phyloP scores from a whole-genome alignment of 2,797 vertebrate species.

The Myioborus miniatus region DNA sequence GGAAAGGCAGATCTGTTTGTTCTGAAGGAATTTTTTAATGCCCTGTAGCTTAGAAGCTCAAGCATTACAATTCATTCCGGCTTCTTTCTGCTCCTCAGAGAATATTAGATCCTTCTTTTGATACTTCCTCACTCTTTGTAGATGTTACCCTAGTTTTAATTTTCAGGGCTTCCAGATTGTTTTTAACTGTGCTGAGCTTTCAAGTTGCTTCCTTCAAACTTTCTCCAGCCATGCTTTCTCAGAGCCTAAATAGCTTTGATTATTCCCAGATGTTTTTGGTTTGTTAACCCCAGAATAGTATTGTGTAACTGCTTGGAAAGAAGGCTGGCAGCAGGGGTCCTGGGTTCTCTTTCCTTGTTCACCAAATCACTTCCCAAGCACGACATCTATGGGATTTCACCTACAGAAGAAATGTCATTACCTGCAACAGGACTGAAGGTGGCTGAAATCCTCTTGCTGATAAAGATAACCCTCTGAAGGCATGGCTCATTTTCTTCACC shows the following conservation, averaged over 20 bases:
- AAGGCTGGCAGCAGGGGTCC: neutral
- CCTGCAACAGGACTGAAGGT: neutral
- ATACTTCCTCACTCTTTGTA: conserved; percentile 36
- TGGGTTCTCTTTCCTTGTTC: neutral
- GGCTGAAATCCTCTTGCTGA: neutral
- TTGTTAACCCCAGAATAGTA: conserved; percentile 14
- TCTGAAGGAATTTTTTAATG: conserved; percentile 33
- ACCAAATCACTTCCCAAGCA: neutral
- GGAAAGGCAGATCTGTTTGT: conserved; percentile 22
- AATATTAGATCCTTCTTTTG: conserved; percentile 29
- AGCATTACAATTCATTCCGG: conserved; percentile 22
- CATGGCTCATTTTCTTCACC: neutral
- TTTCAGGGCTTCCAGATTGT: conserved; percentile 48
- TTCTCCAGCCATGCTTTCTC: conserved; percentile 48
- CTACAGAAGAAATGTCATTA: neutral
- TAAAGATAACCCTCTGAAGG: neutral
- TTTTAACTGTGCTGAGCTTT: conserved; percentile 54
- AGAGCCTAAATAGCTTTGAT: conserved; percentile 46
- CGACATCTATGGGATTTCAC: neutral
- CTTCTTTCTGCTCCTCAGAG: conserved; percentile 26
- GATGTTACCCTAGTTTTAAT: conserved; percentile 45
- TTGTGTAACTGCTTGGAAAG: conserved; percentile 25
- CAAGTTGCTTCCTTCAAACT: conserved; percentile 55
- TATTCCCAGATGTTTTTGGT: conserved; percentile 53
- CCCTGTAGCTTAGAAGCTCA: conserved; percentile 14